Evolutionary conservation across 2,888 invertebrate genomes (phyloP), one percentile per base, ranked within the genome.

Genomic region (Amblyjoppa proteus): DNA sequence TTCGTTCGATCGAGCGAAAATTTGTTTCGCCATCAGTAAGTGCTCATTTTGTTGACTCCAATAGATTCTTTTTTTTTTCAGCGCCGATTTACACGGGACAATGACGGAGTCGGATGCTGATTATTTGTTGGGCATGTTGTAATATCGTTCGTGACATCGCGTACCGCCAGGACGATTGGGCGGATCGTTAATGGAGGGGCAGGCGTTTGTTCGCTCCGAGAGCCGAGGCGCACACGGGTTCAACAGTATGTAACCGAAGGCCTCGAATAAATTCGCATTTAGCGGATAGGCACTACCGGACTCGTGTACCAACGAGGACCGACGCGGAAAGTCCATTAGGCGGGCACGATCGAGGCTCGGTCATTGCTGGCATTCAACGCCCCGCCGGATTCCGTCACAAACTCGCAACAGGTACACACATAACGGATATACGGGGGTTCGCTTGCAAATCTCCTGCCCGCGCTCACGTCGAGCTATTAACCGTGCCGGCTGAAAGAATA

Each of bases 271-370:
- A 82, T 82, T 85, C 85, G 85, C 58, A 76, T 85, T 82, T 82
- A 69, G 53, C 64, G 58, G 71, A 68, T 49, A 73, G 76, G 81
- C 49, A 68, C 31, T 64, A 77, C 49, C 66, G 61, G 41, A 58
- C 31, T 11, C 69, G 66, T 82, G 82, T 82, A 68, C 53, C 41
- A 70, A 75, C 58, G 70, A 81, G 45, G 71, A 28, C 66, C 70
- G 53, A 85, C 85, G 85, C 71, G 79, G 71, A 85, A 85, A 85
- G 85, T 82, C 85, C 85, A 85, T 85, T 85, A 85, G 82, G 71
- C 79, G 68, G 82, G 31, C 45, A 49, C 85, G 85, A 82, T 79
- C 69, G 64, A 58, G 75, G 64, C 58, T 82, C 85, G 20, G 75
- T 82, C 79, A 76, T 82, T 71, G 75, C 20, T 41, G 66, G 70